Evolutionary conservation across 2,888 invertebrate species (phyloP), one percentile per base, ranked within the genome.

Genomic region (Prostheceraeus crozeri): DNA sequence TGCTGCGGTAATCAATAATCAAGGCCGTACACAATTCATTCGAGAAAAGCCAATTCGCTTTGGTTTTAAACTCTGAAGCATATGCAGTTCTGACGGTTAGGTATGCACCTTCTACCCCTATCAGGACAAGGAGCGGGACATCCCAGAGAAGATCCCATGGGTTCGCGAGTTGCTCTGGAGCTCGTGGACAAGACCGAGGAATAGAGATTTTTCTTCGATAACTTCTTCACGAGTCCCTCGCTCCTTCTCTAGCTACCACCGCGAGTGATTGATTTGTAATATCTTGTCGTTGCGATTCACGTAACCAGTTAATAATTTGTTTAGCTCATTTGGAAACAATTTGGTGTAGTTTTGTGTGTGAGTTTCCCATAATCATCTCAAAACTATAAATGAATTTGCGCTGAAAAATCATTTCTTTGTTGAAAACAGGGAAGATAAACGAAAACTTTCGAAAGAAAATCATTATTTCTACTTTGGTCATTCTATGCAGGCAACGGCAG

Each of bases 181-280:
- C 40, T 40, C 40, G 19, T 40, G 40, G 40, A 40, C 40, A 40
- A 40, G 40, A 40, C 19, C 40, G 40, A 40, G 19, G 40, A n/a
- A 21, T 16, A 40, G 40, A n/a, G 19, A 40, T 21, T 40, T 16
- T 40, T 16, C 19, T 40, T 40, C 40, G 40, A 40, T 40, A 40
- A 40, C 40, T 21, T 40, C 40, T 40, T 40, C 40, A 40, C 40
- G 19, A 40, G 40, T 40, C 40, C 19, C 40, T 40, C 40, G 40
- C 40, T 40, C 40, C 40, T 40, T 21, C 16, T 40, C 40, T 40
- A 14, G 19, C 40, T 40, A 14, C 40, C 40, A 40, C 40, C 40
- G 40, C 40, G 16, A 40, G 40, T 40, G 40, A 40, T 40, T 40
- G 40, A 40, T 40, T 40, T 40, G 40, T 16, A 40, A 40, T 40